These are phyloP conservation scores for Nymphalis c-album DNA, from an alignment of 2,888 invertebrate species.

Conservation along the genomic window DNA sequence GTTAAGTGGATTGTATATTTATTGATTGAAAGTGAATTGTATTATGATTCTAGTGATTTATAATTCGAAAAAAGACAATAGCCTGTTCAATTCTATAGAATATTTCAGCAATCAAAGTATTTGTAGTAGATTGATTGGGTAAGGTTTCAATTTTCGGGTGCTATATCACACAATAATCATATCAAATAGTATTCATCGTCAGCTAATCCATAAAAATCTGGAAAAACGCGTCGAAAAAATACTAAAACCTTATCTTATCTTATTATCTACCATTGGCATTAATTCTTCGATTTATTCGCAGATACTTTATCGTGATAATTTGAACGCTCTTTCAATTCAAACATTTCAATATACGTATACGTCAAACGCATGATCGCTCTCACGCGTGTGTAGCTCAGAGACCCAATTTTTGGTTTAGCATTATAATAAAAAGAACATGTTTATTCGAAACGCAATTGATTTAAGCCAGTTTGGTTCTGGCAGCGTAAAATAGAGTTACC, in stretches of 20 bases:
- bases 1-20: too few relatives aligned
- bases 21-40: too few relatives aligned
- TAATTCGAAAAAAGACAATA: too few relatives aligned
- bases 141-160: not conserved
- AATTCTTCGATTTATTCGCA: not conserved
- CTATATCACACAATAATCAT: not conserved
- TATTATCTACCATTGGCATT: not conserved
- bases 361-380: not conserved
- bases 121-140: not conserved
- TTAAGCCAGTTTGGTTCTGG: too few relatives aligned
- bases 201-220: not conserved
- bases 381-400: not conserved
- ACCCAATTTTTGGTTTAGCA: too few relatives aligned
- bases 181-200: slow-evolving; percentile 3
- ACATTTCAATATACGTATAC: not conserved
- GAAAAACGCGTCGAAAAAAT: not conserved
- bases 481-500: too few relatives aligned
- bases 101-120: too few relatives aligned
- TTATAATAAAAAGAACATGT: too few relatives aligned
- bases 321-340: not conserved
- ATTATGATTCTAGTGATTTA: too few relatives aligned
- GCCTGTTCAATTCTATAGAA: too few relatives aligned
- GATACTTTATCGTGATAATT: not conserved
- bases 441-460: too few relatives aligned
- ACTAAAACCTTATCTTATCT: not conserved